phyloP scores from a whole-genome alignment of 2,797 vertebrate genomes.

The Cuniculus paca region DNA sequence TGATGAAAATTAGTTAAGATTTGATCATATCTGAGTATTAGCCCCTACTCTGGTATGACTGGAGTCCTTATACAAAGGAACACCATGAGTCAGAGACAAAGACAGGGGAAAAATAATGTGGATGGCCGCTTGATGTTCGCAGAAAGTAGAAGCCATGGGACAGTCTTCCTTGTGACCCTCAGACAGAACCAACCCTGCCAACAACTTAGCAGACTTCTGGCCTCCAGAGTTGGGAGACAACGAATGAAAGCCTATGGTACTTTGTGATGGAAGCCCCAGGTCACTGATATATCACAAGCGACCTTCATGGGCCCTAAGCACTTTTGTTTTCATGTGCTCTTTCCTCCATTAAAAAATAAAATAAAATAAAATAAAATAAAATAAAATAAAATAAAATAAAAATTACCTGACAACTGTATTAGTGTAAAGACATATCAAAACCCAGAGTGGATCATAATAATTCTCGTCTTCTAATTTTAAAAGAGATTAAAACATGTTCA shows the following conservation, averaged over 20 bases:
- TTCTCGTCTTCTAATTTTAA: not conserved
- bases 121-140: not conserved
- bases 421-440: not conserved
- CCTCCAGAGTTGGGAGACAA: not conserved
- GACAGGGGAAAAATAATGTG: not conserved
- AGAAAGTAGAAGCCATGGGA: not conserved
- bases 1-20: not conserved
- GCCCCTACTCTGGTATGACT: not conserved
- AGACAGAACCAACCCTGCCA: not conserved
- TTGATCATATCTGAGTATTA: not conserved
- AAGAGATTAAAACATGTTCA: slow-evolving; percentile 26
- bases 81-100: accelerated
- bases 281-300: not conserved
- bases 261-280: not conserved
- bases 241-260: not conserved
- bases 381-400: too few species aligned
- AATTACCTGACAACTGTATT: too few species aligned
- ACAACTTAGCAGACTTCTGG: not conserved
- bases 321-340: not conserved
- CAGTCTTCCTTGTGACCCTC: not conserved
- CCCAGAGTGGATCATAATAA: not conserved
- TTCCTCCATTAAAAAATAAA: not conserved
- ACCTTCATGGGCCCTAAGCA: too few species aligned
- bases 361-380: too few species aligned
- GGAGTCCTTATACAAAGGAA: not conserved